These are phyloP conservation scores for Smittia aterrima DNA, from an alignment of 2,888 invertebrate genomes.

Conservation along the genomic window DNA sequence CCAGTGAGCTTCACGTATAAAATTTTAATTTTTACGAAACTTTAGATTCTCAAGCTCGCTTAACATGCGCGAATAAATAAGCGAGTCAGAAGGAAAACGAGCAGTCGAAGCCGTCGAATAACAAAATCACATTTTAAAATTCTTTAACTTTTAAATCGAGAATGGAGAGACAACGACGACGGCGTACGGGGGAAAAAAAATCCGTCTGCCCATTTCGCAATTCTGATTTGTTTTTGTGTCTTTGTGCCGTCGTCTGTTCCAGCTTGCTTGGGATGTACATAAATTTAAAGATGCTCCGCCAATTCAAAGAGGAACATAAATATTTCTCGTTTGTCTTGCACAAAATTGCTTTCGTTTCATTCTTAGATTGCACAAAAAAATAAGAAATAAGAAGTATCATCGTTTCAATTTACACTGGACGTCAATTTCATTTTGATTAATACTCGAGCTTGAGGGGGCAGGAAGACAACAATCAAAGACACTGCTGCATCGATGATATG, in stretches of 20 bases:
- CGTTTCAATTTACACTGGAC: neutral
- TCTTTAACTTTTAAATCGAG: neutral
- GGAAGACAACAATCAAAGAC: no score
- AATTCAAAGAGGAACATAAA: neutral
- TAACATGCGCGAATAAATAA: neutral
- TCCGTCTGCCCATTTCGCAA: neutral
- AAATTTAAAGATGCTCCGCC: conserved; percentile 4
- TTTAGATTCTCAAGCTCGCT: neutral
- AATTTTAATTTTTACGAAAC: conserved; percentile 2
- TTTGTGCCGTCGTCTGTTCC: neutral
- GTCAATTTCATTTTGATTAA: neutral
- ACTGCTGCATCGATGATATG: no score
- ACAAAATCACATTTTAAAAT: neutral
- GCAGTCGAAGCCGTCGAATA: neutral
- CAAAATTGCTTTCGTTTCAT: neutral
- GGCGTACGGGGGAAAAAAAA: neutral
- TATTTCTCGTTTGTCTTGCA: neutral
- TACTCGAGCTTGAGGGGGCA: neutral
- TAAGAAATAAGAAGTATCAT: no score
- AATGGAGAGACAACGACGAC: no score
- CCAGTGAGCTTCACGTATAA: neutral
- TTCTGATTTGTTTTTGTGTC: neutral
- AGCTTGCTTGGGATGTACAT: neutral
- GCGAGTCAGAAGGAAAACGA: neutral
- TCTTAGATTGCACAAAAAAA: neutral